A percentile compares a stretch with the other conserved stretches of the same genome.
Evolutionary conservation across 2,888 invertebrate species (phyloP).

Genomic region (Tiliacea aurago): DNA sequence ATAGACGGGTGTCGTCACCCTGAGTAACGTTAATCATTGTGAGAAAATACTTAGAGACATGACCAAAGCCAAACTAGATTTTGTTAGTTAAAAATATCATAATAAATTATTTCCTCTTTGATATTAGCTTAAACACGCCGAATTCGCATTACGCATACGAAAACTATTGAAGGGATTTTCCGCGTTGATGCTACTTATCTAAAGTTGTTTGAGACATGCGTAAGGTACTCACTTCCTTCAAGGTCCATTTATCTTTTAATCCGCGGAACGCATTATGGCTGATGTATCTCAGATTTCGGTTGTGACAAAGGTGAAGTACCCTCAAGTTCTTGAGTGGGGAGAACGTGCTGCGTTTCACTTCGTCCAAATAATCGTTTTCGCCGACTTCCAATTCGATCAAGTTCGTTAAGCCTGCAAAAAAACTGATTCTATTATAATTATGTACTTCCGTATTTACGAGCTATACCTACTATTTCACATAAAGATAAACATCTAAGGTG

Average conservation of each 20-base stretch:
- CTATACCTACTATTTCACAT: conserved; percentile 37
- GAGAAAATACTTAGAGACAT: conserved; percentile 47
- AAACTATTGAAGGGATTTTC: conserved; percentile 43
- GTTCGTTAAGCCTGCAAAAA: conserved; percentile 87
- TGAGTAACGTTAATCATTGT: conserved; percentile 67
- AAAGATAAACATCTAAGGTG: conserved; percentile 51
- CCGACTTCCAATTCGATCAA: conserved; percentile 91
- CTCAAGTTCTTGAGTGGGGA: conserved; percentile 85
- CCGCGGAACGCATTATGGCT: conserved; percentile 91
- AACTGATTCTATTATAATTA: conserved; percentile 65
- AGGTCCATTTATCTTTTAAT: conserved; percentile 86
- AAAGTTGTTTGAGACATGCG: conserved; percentile 20
- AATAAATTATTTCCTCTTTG: conserved; percentile 50
- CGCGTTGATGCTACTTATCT: conserved; percentile 33
- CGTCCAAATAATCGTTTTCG: conserved; percentile 89
- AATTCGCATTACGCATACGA: conserved; percentile 43
- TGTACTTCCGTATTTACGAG: conserved; percentile 58
- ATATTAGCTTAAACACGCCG: conserved; percentile 36
- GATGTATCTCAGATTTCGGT: conserved; percentile 89
- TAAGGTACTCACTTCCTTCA: conserved; percentile 87
- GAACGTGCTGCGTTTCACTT: conserved; percentile 90
- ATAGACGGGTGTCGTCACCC: conserved; percentile 67
- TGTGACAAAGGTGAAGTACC: conserved; percentile 88
- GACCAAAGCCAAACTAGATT: conserved; percentile 46
- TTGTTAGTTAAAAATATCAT: conserved; percentile 25